Evolutionary conservation across 2,888 invertebrate genomes (phyloP).

Genomic region (Cactoblastis cactorum): DNA sequence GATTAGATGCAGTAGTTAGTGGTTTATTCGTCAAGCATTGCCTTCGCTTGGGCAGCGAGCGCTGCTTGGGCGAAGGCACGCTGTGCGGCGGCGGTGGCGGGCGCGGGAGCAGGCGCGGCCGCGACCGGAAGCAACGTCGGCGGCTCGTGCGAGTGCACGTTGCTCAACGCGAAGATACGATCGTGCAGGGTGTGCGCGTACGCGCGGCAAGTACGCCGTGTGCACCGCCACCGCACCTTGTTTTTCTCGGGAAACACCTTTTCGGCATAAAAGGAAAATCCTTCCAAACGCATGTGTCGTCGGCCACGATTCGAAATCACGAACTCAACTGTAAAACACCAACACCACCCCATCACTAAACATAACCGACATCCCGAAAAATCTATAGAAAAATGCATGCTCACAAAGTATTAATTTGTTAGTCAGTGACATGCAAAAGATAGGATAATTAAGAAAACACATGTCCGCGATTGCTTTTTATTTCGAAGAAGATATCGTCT

Average conservation of each 20-base stretch:
- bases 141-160: constrained; percentile 71
- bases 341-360: constrained; percentile 48
- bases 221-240: constrained; percentile 76
- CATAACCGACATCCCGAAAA: constrained; percentile 25
- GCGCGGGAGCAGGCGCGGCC: constrained; percentile 29
- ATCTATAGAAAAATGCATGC: constrained; percentile 16
- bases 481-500: constrained; percentile 42
- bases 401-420: constrained; percentile 6
- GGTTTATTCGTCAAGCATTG: constrained; percentile 52
- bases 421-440: constrained; percentile 6
- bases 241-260: constrained; percentile 75
- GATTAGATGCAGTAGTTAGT: background rate
- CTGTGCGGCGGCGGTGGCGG: constrained; percentile 35
- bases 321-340: constrained; percentile 75
- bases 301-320: constrained; percentile 76
- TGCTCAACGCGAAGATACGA: constrained; percentile 71
- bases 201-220: constrained; percentile 72
- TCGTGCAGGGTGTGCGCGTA: constrained; percentile 75
- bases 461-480: constrained; percentile 14
- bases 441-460: background rate
- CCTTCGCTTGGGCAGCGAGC: constrained; percentile 50
- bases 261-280: constrained; percentile 76
- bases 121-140: constrained; percentile 35
- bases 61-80: constrained; percentile 36
- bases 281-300: constrained; percentile 72